Conservation (phyloP, 2,113 vertebrate species). For the Leuciscus idus region DNA sequence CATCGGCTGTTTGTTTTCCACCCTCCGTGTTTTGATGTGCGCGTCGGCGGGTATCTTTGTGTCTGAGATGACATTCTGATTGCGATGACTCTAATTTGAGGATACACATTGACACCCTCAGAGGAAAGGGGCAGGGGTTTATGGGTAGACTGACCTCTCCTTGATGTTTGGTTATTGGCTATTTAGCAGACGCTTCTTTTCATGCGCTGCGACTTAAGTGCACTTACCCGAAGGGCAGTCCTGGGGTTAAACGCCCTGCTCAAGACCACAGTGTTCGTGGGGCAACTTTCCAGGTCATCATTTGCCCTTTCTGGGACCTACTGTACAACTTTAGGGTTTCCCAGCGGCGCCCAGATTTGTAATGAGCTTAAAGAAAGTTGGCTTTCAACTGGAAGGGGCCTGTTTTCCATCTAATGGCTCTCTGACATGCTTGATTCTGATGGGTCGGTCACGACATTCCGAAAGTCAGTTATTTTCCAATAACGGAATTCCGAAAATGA, state of each 20-base stretch:
- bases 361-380: background rate
- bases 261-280: background rate
- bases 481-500: too few relatives aligned
- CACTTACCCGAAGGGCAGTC: background rate
- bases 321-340: too few relatives aligned
- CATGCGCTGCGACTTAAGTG: background rate
- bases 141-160: constrained; percentile 71
- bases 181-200: constrained; percentile 26
- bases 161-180: constrained; percentile 39
- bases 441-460: too few relatives aligned
- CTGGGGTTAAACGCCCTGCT: constrained; percentile 7
- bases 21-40: constrained; percentile 7
- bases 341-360: background rate
- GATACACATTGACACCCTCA: constrained; percentile 69
- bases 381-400: background rate
- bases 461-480: too few relatives aligned
- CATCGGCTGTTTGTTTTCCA: constrained; percentile 38
- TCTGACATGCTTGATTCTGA: too few relatives aligned
- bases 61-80: constrained; percentile 68
- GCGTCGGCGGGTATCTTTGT: background rate
- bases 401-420: background rate
- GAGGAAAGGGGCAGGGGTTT: constrained; percentile 63
- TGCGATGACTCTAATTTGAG: constrained; percentile 69
- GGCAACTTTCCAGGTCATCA: constrained; percentile 15
- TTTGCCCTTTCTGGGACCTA: background rate